These are phyloP conservation scores for Hartigia nigra DNA, from an alignment of 2,888 invertebrate species.

Conservation along the genomic window DNA sequence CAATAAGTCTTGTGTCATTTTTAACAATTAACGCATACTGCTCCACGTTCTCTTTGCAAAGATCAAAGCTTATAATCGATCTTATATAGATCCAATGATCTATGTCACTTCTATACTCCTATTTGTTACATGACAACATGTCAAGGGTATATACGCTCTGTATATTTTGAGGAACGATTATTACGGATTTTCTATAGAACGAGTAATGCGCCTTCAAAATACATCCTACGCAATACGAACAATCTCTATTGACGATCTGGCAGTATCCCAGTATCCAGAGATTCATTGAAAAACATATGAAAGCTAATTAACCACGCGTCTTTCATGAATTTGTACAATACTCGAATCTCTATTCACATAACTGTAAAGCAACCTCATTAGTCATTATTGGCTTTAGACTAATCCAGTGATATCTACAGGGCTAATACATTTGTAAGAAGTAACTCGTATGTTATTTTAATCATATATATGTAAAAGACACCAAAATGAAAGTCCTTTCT, in stretches of 20 bases:
- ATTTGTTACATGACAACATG: background rate
- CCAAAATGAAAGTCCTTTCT: constrained; percentile 9
- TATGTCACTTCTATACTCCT: background rate
- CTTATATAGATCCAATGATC: background rate
- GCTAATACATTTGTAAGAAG: background rate
- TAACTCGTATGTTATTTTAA: background rate
- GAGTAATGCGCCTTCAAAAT: background rate
- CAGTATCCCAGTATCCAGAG: background rate
- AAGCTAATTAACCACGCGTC: background rate
- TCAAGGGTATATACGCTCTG: no score
- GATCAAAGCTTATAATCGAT: background rate
- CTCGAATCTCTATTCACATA: background rate
- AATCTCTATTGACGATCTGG: background rate
- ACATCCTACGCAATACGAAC: background rate
- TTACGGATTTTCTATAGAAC: background rate
- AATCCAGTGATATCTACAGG: background rate
- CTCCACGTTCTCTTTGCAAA: background rate
- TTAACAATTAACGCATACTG: background rate
- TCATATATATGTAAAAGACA: background rate
- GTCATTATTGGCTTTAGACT: background rate
- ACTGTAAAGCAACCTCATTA: background rate
- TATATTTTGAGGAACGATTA: background rate
- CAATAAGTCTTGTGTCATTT: background rate
- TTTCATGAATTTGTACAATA: background rate
- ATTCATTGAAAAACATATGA: background rate